These are phyloP conservation scores for Penaeus chinensis DNA, from an alignment of 1,140 invertebrate species.

Conservation along the genomic window DNA sequence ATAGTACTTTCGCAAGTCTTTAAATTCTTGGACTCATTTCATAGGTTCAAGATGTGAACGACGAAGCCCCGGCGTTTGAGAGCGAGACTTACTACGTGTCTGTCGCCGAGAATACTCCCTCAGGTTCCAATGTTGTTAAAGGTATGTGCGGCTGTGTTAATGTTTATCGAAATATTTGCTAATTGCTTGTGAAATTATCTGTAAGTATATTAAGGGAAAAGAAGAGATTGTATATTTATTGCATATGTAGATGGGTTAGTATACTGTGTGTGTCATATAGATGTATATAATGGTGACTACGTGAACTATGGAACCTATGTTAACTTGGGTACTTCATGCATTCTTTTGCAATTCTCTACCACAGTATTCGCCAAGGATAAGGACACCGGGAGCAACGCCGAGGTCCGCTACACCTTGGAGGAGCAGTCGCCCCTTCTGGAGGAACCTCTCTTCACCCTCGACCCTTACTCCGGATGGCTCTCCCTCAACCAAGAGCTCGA, in stretches of 20 bases:
- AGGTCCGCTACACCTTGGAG: slow-evolving; percentile 81
- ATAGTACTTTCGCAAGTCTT: slow-evolving; percentile 68
- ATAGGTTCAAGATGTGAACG: slow-evolving; percentile 88
- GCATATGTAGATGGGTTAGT: too few species aligned
- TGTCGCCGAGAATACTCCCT: slow-evolving; percentile 77
- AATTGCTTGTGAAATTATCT: background rate
- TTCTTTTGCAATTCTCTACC: background rate
- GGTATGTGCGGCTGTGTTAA: slow-evolving; percentile 11
- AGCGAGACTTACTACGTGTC: slow-evolving; percentile 81
- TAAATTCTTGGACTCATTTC: slow-evolving; percentile 55
- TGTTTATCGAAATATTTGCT: background rate
- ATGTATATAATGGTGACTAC: too few species aligned
- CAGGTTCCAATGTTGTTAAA: slow-evolving; percentile 59
- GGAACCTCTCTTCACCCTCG: slow-evolving; percentile 79
- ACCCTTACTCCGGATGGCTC: slow-evolving; percentile 88
- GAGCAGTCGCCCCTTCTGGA: slow-evolving; percentile 48
- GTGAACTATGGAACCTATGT: too few species aligned
- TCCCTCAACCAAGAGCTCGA: slow-evolving; percentile 77
- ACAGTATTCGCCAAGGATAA: slow-evolving; percentile 82
- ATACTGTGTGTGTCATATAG: too few species aligned
- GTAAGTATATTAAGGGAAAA: too few species aligned
- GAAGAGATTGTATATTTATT: too few species aligned
- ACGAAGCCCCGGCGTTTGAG: slow-evolving; percentile 88
- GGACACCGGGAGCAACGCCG: slow-evolving; percentile 87
- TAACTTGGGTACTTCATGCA: too few species aligned